These are phyloP conservation scores for Diaperis boleti DNA, from an alignment of 2,888 invertebrate genomes.

Conservation along the genomic window DNA sequence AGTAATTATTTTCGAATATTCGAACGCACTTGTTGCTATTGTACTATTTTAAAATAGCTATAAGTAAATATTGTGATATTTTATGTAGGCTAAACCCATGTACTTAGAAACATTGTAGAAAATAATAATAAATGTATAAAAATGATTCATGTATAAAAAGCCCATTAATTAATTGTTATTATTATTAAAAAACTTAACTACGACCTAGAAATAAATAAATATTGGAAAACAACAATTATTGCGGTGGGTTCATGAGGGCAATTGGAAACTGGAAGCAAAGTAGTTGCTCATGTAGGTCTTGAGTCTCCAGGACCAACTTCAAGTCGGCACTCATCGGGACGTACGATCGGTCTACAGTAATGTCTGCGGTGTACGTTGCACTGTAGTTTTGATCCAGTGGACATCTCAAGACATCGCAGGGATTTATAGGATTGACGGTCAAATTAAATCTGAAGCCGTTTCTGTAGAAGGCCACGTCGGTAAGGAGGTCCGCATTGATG, in stretches of 20 bases:
- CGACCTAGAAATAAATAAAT: no score
- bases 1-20: conserved; percentile 40
- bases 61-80: conserved; percentile 66
- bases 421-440: conserved; percentile 15
- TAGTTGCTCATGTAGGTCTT: neutral
- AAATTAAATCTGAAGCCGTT: conserved; percentile 13
- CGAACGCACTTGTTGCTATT: conserved; percentile 51
- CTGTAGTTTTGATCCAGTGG: conserved; percentile 9
- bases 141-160: no score
- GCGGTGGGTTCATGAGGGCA: neutral
- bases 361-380: conserved; percentile 8
- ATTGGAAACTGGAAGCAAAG: conserved; percentile 24
- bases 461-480: neutral
- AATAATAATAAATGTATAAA: conserved; percentile 48
- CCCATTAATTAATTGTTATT: no score
- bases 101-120: conserved; percentile 55
- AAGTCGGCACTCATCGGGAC: conserved; percentile 14
- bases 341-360: conserved; percentile 1
- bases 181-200: no score
- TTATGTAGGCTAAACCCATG: conserved; percentile 63
- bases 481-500: conserved; percentile 1
- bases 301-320: conserved; percentile 21
- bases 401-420: conserved; percentile 24
- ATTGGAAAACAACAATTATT: no score
- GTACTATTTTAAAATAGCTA: conserved; percentile 51